These are phyloP conservation scores for Gerris buenoi DNA, from an alignment of 1,140 invertebrate species.

Conservation along the genomic window DNA sequence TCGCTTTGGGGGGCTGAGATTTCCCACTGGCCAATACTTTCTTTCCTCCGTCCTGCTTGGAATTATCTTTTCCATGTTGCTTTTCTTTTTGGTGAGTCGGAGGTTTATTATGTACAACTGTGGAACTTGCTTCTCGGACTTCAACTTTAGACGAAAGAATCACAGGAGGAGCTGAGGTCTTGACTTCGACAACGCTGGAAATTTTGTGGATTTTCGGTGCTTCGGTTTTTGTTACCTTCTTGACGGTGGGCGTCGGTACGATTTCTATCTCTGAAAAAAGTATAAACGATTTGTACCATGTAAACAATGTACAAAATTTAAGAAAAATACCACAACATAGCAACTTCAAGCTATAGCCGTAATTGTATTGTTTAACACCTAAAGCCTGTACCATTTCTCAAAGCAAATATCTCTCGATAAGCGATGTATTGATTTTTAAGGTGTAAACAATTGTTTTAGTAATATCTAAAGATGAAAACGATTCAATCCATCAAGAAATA, in stretches of 20 bases:
- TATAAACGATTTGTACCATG: no score
- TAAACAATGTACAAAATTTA: no score
- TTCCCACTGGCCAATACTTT: background rate
- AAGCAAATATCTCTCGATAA: no score
- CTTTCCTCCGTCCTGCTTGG: background rate
- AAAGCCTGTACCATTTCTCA: no score
- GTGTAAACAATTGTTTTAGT: no score
- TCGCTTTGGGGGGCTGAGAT: constrained; percentile 2
- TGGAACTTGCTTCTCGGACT: constrained; percentile 22
- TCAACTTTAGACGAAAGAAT: constrained; percentile 21
- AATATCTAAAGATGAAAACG: no score
- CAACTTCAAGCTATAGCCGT: no score
- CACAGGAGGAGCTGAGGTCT: constrained; percentile 25
- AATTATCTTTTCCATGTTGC: background rate
- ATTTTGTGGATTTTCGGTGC: constrained; percentile 20
- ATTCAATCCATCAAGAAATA: no score
- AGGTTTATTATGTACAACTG: background rate
- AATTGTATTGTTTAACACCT: no score
- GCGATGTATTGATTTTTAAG: no score
- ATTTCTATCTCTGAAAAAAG: no score
- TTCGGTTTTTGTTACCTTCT: background rate
- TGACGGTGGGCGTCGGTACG: background rate
- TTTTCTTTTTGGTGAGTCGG: background rate
- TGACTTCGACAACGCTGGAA: constrained; percentile 32
- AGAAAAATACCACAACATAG: no score